Evolutionary conservation across 2,888 invertebrate species (phyloP), one percentile per base, ranked within the genome.

Genomic region (Orgyia antiqua): DNA sequence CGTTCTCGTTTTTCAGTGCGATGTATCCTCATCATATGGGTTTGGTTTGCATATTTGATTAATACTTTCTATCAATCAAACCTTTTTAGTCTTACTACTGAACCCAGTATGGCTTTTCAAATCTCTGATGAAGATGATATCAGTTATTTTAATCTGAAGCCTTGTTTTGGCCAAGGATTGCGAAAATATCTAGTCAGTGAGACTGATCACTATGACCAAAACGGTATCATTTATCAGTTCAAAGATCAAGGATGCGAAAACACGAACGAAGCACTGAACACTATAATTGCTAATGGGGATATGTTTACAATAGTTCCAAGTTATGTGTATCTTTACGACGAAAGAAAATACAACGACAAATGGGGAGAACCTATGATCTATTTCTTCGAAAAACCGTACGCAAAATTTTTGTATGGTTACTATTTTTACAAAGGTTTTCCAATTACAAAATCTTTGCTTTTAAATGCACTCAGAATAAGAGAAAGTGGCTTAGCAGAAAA

Each of bases 81-180:
- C 30, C 38, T 68, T 10, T 45, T 58, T n/a, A 60, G 65, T 36
- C 27, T 67, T 1, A 52, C 45, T 2, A 54, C 57, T 1, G 38
- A 63, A 11, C 63, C 65, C 0, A 28, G 37, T 4, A 25, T 32
- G 4, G 45, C 47, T 3, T 60, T 63, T 31, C 72, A 74, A 35
- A 45, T 70, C 13, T 49, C 56, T 0, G 46, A 37, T 0, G 45
- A 42, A 3, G 42, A 56, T 1, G 68, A 69, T 11, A 29, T 71
- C 1, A 2, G 2, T 0, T 21, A 34, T 0, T 53, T 46, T 18
- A 31, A 57, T 2, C 19, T 70, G 8, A 45, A 59, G 10, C 61
- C 74, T 1, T 82, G 82, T 21, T 31, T 77, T 2, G 63, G 69
- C 45, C 1, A n/a, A 0, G 45, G 44, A 1, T 39, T 75, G 13